Evolutionary conservation across 2,113 vertebrate genomes (phyloP), one percentile per base, ranked within the genome.

Genomic region (Festucalex cinctus): DNA sequence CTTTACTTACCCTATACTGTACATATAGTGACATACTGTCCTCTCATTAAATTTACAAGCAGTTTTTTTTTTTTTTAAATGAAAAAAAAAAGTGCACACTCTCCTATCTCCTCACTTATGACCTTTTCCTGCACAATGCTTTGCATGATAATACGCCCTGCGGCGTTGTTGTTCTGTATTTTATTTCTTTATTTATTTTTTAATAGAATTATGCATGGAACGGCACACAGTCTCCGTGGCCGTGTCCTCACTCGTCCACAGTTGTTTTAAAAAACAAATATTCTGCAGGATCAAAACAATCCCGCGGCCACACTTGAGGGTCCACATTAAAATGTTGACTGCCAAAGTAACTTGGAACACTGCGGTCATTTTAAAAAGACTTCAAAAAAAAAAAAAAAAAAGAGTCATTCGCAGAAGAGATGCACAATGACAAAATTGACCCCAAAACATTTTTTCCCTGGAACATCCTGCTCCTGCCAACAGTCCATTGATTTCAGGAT

Each of bases 401-500:
- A n/a, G n/a, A 37, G 19, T 36, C 17, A n/a, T 12, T 37, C 1
- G 2, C 28, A 9, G 53, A 13, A 24, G 36, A 36, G 28, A 58
- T 26, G 51, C 13, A 54, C 22, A 51, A 32, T 9, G 32, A 19
- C 7, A 13, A 59, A 36, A 59, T 5, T n/a, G 57, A 59, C 9
- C 35, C n/a, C 20, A 51, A 46, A n/a, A 1, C 9, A 9, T 9
- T 8, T 22, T 7, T 49, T 48, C 12, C 5, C 16, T 13, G 54
- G 26, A 3, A 1, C 14, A 32, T 57, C 46, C 6, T 8, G 56
- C 22, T 66, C 32, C 26, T 2, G 19, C 60, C 41, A 69, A 7
- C 66, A 68, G 14, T 13, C 49, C 8, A 66, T 53, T 66, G 72
- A 79, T 76, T 57, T 71, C 9, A 65, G 44, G 67, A 68, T 20